Evolutionary conservation across 2,888 invertebrate species (phyloP).

Genomic region (Lepidocyrtinus sp.): DNA sequence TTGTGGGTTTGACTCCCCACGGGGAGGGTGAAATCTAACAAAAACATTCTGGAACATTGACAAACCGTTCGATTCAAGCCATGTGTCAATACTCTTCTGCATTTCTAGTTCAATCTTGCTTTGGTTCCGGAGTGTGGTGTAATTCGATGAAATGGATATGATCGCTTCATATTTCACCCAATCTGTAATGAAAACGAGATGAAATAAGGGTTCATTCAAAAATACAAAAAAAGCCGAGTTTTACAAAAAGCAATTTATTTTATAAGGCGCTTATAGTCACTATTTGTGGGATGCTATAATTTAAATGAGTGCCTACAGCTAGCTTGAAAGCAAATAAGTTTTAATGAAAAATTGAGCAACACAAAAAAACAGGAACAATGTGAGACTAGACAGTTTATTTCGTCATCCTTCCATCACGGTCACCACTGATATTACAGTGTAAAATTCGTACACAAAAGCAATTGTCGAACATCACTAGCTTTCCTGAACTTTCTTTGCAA

Average conservation of each 20-base stretch:
- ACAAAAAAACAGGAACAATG: too few species aligned
- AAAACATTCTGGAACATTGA: slow-evolving; percentile 22
- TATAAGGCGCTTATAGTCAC: too few species aligned
- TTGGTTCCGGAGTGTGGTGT: slow-evolving; percentile 22
- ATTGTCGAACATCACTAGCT: too few species aligned
- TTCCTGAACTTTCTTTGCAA: too few species aligned
- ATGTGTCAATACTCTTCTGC: slow-evolving; percentile 26
- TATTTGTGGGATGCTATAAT: too few species aligned
- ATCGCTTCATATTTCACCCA: slow-evolving; percentile 47
- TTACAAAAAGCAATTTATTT: not conserved
- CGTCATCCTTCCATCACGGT: too few species aligned
- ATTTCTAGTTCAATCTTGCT: slow-evolving; percentile 28
- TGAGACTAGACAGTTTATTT: too few species aligned
- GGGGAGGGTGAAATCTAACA: slow-evolving; percentile 29
- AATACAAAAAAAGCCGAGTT: not conserved
- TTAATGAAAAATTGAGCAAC: not conserved
- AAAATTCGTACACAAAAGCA: too few species aligned
- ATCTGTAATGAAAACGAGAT: slow-evolving; percentile 27
- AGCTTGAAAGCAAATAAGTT: not conserved
- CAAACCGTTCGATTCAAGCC: slow-evolving; percentile 22
- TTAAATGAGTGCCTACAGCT: not conserved
- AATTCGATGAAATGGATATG: slow-evolving; percentile 37
- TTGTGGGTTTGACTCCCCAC: not conserved
- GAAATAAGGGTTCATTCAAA: not conserved
- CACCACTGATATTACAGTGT: too few species aligned